Conservation (phyloP, 2,797 vertebrate genomes). For the Cirrhinus molitorella region DNA sequence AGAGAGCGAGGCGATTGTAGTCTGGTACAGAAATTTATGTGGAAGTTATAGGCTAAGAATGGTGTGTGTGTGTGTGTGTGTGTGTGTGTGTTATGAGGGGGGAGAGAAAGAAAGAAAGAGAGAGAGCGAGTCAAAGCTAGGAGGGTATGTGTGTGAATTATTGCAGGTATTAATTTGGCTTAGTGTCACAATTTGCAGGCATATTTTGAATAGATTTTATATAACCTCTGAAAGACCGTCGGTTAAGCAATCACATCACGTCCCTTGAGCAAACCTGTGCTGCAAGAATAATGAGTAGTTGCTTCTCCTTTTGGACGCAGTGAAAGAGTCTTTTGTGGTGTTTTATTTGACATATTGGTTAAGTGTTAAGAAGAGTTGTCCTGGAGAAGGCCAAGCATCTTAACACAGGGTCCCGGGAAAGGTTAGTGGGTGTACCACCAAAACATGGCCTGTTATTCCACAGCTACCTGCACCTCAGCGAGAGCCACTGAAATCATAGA, state of each 20-base stretch:
- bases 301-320: slow-evolving; percentile 64
- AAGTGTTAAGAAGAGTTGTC: slow-evolving; percentile 70
- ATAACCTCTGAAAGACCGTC: slow-evolving; percentile 69
- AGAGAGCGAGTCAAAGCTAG: slow-evolving; percentile 26
- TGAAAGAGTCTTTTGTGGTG: slow-evolving; percentile 72
- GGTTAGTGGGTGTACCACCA: slow-evolving; percentile 60
- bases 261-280: slow-evolving; percentile 69
- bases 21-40: slow-evolving; percentile 1
- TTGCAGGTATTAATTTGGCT: slow-evolving; percentile 57
- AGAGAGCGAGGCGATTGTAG: neutral
- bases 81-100: neutral
- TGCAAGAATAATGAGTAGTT: slow-evolving; percentile 69
- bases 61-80: neutral
- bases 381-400: slow-evolving; percentile 78
- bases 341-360: slow-evolving; percentile 71
- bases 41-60: slow-evolving; percentile 8
- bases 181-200: slow-evolving; percentile 52
- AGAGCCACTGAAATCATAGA: slow-evolving; percentile 61
- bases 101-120: neutral
- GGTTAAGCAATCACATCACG: slow-evolving; percentile 76
- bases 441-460: slow-evolving; percentile 67
- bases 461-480: slow-evolving; percentile 61
- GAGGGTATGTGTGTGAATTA: slow-evolving; percentile 32
- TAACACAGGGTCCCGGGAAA: slow-evolving; percentile 62
- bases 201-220: slow-evolving; percentile 64